Evolutionary conservation across 1,140 invertebrate species (phyloP).

Genomic region (Tetraneura akinire): DNA sequence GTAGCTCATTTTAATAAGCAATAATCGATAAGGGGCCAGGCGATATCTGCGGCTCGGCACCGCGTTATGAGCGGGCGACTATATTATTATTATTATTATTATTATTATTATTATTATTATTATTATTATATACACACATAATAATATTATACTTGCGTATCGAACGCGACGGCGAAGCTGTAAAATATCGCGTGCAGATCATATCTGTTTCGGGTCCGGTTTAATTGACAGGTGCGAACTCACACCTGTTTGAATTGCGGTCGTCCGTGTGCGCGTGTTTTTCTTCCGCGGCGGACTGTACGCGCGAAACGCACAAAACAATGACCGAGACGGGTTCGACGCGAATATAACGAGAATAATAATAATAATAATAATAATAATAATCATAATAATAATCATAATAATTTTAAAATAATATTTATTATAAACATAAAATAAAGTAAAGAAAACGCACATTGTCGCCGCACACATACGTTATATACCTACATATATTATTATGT

Average conservation of each 20-base stretch:
- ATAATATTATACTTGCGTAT: too few species aligned
- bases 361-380: too few species aligned
- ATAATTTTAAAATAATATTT: not conserved
- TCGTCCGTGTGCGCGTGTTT: not conserved
- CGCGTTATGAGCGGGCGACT: not conserved
- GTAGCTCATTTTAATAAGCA: too few species aligned
- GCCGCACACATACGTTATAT: not conserved
- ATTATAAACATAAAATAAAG: not conserved
- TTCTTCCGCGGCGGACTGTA: not conserved
- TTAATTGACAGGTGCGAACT: constrained; percentile 39
- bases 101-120: too few species aligned
- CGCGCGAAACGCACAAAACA: constrained; percentile 9
- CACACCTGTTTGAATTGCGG: constrained; percentile 35
- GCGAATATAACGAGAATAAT: constrained; percentile 5
- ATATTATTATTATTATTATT: too few species aligned
- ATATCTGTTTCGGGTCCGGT: constrained; percentile 18
- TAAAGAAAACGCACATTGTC: constrained; percentile 14
- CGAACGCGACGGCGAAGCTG: constrained; percentile 6
- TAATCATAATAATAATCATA: too few species aligned
- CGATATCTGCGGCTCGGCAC: not conserved
- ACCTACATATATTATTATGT: not conserved
- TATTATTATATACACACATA: too few species aligned
- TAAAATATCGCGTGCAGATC: constrained; percentile 44
- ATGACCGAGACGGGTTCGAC: constrained; percentile 19
- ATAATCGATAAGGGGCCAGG: not conserved